Percentiles rank a stretch among this genome's conserved stretches.
These are phyloP conservation scores for Plemyria rubiginata DNA, from an alignment of 2,888 invertebrate genomes.

Conservation along the genomic window DNA sequence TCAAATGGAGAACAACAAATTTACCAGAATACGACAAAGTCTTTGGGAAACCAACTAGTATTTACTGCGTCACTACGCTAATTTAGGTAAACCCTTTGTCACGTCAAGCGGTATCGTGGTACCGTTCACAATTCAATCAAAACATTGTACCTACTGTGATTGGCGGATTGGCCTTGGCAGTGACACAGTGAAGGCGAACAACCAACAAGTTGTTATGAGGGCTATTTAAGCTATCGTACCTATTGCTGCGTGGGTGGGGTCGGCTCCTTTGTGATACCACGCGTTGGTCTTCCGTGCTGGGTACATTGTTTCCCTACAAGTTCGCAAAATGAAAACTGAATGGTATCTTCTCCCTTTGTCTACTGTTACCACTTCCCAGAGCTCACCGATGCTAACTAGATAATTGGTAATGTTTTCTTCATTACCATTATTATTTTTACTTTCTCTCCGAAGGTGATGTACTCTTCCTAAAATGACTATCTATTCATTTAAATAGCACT, in stretches of 20 bases:
- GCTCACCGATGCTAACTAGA: neutral
- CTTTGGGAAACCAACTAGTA: too few relatives aligned
- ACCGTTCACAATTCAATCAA: constrained; percentile 7
- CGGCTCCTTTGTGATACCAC: neutral
- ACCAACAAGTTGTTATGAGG: constrained; percentile 30
- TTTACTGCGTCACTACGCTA: neutral
- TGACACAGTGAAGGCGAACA: constrained; percentile 25
- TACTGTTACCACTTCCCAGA: neutral
- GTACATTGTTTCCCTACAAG: neutral
- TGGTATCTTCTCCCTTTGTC: neutral
- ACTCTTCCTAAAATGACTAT: too few relatives aligned
- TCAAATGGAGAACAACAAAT: too few relatives aligned
- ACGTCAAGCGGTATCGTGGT: constrained; percentile 5
- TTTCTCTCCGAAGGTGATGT: neutral
- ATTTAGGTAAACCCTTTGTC: constrained; percentile 6
- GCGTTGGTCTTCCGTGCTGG: neutral
- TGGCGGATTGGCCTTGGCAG: constrained; percentile 20
- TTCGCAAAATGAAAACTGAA: too few relatives aligned
- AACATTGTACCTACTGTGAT: constrained; percentile 13
- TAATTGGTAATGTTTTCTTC: neutral
- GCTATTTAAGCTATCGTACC: constrained; percentile 18
- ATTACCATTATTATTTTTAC: neutral
- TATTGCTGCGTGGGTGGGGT: constrained; percentile 4
- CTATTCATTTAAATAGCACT: too few relatives aligned
- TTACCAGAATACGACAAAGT: too few relatives aligned